Conservation (phyloP, 2,113 vertebrate species). For the Nerophis ophidion region DNA sequence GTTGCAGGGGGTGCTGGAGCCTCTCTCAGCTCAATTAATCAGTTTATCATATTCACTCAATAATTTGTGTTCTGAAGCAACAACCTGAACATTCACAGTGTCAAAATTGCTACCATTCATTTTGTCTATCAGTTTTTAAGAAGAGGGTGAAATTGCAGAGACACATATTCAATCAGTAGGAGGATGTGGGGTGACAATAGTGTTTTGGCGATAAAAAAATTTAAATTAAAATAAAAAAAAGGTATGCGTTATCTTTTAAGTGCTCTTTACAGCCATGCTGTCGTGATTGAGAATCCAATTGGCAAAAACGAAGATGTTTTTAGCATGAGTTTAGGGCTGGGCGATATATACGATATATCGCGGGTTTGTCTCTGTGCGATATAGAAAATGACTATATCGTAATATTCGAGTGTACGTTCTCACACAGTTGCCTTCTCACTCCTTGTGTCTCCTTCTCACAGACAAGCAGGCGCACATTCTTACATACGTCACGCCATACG, state of each 20-base stretch:
- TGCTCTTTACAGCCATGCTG: conserved; percentile 1
- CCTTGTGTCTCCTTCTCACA: too few species aligned
- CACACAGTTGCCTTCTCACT: too few species aligned
- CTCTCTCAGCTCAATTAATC: too few species aligned
- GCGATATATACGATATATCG: too few species aligned
- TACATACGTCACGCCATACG: too few species aligned
- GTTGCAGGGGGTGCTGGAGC: too few species aligned
- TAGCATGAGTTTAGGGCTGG: neutral
- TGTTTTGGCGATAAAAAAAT: too few species aligned
- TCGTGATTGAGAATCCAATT: neutral
- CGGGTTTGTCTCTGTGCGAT: too few species aligned
- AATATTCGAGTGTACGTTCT: too few species aligned
- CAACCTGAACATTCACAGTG: neutral
- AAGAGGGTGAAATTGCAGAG: neutral
- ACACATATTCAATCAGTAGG: conserved; percentile 5
- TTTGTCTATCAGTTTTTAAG: neutral
- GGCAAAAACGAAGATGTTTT: neutral
- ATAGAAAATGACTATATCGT: too few species aligned
- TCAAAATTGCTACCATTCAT: conserved; percentile 4
- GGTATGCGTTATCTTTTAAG: conserved; percentile 2
- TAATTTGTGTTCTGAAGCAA: neutral
- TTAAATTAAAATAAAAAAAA: neutral
- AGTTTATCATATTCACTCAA: too few species aligned
- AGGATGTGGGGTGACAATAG: conserved; percentile 3
- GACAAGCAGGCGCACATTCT: too few species aligned